phyloP scores from a whole-genome alignment of 2,888 invertebrate species.

The Pediacus dermestoides region DNA sequence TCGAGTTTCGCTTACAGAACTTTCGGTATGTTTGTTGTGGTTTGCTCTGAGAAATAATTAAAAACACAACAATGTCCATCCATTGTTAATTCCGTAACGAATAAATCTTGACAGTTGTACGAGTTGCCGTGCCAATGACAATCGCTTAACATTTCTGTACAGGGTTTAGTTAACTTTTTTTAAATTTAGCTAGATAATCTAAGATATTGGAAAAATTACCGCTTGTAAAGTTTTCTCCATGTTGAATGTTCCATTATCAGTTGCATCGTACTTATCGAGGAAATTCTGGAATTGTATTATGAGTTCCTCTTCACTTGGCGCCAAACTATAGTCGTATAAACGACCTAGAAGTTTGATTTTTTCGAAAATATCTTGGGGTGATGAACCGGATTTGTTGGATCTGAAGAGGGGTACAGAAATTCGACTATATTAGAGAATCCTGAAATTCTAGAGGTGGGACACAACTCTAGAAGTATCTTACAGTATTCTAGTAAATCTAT shows the following conservation, averaged over 20 bases:
- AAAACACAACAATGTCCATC: slow-evolving; percentile 61
- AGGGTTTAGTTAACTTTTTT: slow-evolving; percentile 54
- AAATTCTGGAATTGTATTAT: slow-evolving; percentile 46
- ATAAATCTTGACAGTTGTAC: slow-evolving; percentile 51
- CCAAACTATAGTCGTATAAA: slow-evolving; percentile 40
- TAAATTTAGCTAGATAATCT: slow-evolving; percentile 13
- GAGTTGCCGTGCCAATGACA: slow-evolving; percentile 54
- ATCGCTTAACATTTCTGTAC: slow-evolving; percentile 51
- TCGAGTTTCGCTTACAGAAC: slow-evolving; percentile 42
- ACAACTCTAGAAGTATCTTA: not conserved
- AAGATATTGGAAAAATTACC: slow-evolving; percentile 13
- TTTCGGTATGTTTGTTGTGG: slow-evolving; percentile 41
- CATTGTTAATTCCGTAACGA: slow-evolving; percentile 56
- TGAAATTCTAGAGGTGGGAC: too few relatives aligned
- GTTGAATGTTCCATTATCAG: slow-evolving; percentile 30
- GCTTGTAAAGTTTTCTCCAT: slow-evolving; percentile 15
- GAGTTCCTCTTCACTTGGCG: slow-evolving; percentile 34
- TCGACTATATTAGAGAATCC: too few relatives aligned
- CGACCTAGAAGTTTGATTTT: slow-evolving; percentile 37
- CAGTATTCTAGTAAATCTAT: too few relatives aligned
- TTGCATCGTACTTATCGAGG: slow-evolving; percentile 50
- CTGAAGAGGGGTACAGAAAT: too few relatives aligned
- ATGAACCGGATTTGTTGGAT: slow-evolving; percentile 33
- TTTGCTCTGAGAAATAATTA: slow-evolving; percentile 53
- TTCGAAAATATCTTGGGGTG: slow-evolving; percentile 17